Base-by-base conservation (phyloP, 2,888 invertebrate genomes). In the Drosophila mimica region DNA sequence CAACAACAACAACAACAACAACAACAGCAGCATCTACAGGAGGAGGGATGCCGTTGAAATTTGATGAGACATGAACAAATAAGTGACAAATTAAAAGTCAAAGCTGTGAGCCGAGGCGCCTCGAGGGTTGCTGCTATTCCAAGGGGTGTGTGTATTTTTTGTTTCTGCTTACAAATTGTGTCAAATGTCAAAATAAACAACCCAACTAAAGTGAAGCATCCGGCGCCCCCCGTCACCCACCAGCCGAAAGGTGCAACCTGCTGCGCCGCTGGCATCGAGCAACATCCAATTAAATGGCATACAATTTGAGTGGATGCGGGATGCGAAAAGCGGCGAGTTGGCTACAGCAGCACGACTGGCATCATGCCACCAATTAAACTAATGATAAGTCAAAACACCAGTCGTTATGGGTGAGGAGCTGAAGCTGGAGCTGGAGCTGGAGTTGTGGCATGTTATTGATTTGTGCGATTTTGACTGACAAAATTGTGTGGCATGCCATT, bases 351-450 rank as follows among this genome's bases (percentile, higher is more conserved):
- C 51, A 52, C 56, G 70, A 61, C 81, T 74, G 82, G 90, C 84
- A 88, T 88, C 89, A 92, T 87, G 91, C 89, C 89, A 86, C 89
- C 92, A 91, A 92, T 92, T 92, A 92, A 89, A 91, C 90, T 91
- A 92, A 91, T 91, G 90, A 91, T 91, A 91, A 92, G 84, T 89
- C 89, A 84, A 89, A 86, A 81, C 79, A 79, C 46, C 81, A 81
- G 20, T 38, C 63, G 73, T 62, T 38, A 48, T 28, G n/a, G 20
- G 20, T 1, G 34, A 15, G 54, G 4, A 5, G 17, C 11, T 38
- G 38, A 31, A 36, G 46, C 13, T 15, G 4, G 13, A 43, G 11
- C 6, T 46, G 7, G 20, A 20, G 46, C 20, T 20, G 52, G 25
- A 13, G 33, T 28, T 36, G 46, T 57, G 63, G 64, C 57, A 28